Conservation (phyloP, 2,888 invertebrate genomes). For the Chymomyza procnemis region DNA sequence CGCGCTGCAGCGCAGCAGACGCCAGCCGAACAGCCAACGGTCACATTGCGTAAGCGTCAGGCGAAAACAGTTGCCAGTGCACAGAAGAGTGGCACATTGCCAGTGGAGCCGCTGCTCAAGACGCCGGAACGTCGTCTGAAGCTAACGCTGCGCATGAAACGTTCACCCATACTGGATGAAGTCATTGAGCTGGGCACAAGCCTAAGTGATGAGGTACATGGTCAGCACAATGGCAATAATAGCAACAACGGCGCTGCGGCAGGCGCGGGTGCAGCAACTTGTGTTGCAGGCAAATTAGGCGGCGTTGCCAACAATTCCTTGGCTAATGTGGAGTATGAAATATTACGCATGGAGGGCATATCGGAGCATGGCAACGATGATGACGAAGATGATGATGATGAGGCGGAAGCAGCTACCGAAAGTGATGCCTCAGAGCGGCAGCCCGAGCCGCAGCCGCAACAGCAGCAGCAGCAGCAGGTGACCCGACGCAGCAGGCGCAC, state of each 20-base stretch:
- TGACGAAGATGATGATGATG: conserved; percentile 51
- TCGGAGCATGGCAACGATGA: conserved; percentile 76
- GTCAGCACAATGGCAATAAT: conserved; percentile 48
- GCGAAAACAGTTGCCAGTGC: conserved; percentile 13
- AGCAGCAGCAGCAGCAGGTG: conserved; percentile 8
- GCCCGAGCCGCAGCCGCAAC: conserved; percentile 8
- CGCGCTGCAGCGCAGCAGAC: conserved; percentile 58
- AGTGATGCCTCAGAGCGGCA: conserved; percentile 7
- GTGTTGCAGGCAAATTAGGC: conserved; percentile 6
- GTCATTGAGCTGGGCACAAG: conserved; percentile 89
- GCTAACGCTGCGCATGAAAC: conserved; percentile 90
- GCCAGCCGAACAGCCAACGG: conserved; percentile 54
- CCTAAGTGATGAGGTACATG: conserved; percentile 81
- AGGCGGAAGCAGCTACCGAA: conserved; percentile 13
- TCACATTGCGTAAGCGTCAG: conserved; percentile 54
- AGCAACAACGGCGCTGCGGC: conserved; percentile 19
- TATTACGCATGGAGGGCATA: conserved; percentile 89
- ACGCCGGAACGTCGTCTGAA: conserved; percentile 82
- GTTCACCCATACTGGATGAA: conserved; percentile 91
- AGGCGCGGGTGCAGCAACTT: conserved; percentile 3
- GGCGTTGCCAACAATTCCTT: conserved; percentile 11
- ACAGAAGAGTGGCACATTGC: conserved; percentile 11
- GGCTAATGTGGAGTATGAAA: conserved; percentile 85
- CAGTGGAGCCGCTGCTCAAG: conserved; percentile 73
- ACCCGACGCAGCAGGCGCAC: conserved; percentile 36